Evolutionary conservation across 1,140 invertebrate genomes (phyloP), one percentile per base, ranked within the genome.

Genomic region (Laupala kohalensis): DNA sequence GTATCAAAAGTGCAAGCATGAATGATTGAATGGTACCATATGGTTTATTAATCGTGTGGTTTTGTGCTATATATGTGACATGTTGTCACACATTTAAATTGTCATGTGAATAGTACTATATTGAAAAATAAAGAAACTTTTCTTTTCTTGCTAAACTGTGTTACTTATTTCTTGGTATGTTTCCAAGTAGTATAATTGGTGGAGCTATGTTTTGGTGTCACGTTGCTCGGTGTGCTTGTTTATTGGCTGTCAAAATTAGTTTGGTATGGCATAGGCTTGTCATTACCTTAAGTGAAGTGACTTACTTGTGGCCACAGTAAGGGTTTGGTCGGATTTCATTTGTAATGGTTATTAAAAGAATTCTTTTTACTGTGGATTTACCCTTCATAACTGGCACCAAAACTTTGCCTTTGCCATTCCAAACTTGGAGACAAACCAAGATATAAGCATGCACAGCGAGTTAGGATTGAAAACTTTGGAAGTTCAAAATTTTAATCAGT

Each of bases 171-270:
- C 81, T 83, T 83, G 81, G 80, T 82, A 74, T 76, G 77, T 79
- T 80, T 83, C 82, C 81, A 83, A 83, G 81, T 83, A 77, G 78
- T n/a, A 75, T 79, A 81, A 83, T 83, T 83, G 82, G 82, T 84
- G 82, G 82, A 83, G 83, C 84, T 84, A 80, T 83, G 84, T 85
- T 85, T 85, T 85, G 84, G 84, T 84, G 83, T 84, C 83, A 83
- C 75, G 80, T 83, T 80, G 82, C 82, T 84, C 83, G 82, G 80
- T 84, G 83, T 85, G 84, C 83, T 84, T 84, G 82, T 81, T 82
- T 83, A 83, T 76, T 77, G 76, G 76, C 75, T 79, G 76, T 78
- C 77, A 76, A 79, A 80, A 78, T 81, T 79, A 75, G 81, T 82
- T 84, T 84, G 83, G 82, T 83, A 82, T 84, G 83, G 83, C 82